Evolutionary conservation across 2,113 vertebrate genomes (phyloP), one percentile per base, ranked within the genome.

Genomic region (Callaeas wilsoni): DNA sequence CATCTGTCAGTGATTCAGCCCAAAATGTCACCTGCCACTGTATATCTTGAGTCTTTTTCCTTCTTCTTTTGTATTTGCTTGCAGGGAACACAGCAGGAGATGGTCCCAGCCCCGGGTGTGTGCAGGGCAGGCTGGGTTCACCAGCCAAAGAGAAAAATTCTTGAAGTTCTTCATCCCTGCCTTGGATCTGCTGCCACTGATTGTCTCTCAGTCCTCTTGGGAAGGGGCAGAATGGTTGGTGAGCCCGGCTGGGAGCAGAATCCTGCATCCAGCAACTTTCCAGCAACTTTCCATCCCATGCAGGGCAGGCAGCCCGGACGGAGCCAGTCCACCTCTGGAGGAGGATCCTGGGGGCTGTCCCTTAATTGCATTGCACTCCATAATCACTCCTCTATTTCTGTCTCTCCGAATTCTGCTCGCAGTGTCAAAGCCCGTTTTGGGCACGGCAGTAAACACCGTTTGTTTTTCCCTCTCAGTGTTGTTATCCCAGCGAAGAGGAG

Each of bases 341-440:
- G 41, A 90, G 79, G 79, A 87, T 35, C 52, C 63, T 13, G 11
- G 56, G 53, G 26, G 16, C 56, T 68, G 47, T 2, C 62, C 83
- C 74, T 71, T 55, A 71, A 84, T 75, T 89, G 52, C 74, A 33
- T 5, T 3, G 6, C 27, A 3, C 42, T 62, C 89, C 81, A 46
- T 39, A 74, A 95, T 89, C 63, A 32, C 50, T 32, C 80, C 46
- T 84, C 82, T 90, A 49, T 93, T 96, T 88, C 88, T 73, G 82
- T 7, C 50, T 62, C 44, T 57, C 94, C 82, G 83, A 80, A 80
- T 77, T 49, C 75, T 69, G 67, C 84, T 55, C 2, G 0, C 39
- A 37, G 74, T 64, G 87, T 25, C 59, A 18, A 47, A 65, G 78
- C 49, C 88, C 46, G 23, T 68, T 93, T 91, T 87, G 92, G 90